Evolutionary conservation across 2,113 vertebrate species (phyloP).

Genomic region (Ochotona princeps): DNA sequence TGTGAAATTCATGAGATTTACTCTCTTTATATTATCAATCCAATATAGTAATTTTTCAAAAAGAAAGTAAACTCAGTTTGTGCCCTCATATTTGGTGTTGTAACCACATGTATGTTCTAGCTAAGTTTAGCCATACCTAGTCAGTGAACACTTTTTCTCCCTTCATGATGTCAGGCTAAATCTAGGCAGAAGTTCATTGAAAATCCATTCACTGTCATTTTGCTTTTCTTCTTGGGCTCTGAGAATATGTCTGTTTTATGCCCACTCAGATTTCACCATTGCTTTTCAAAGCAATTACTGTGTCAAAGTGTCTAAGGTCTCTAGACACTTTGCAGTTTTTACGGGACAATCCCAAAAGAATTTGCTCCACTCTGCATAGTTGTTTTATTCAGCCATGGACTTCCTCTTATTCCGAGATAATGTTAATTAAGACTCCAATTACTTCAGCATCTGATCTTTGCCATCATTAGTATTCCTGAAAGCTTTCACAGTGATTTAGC

Average conservation of each 20-base stretch:
- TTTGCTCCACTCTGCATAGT: neutral
- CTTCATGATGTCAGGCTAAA: neutral
- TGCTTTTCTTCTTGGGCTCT: neutral
- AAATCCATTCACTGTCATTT: neutral
- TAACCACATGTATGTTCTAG: neutral
- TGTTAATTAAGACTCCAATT: neutral
- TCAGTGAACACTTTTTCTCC: neutral
- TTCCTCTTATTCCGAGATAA: neutral
- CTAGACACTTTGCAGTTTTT: neutral
- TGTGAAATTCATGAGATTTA: no score
- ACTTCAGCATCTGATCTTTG: neutral
- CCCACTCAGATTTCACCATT: neutral
- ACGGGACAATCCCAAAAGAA: neutral
- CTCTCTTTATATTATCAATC: no score
- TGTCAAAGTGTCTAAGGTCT: neutral
- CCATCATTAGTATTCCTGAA: neutral
- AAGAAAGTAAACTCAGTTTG: neutral
- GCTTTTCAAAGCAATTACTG: neutral
- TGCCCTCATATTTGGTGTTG: neutral
- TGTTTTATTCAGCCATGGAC: neutral
- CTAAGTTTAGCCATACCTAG: neutral
- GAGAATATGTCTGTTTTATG: neutral
- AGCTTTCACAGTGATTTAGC: neutral
- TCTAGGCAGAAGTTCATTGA: neutral
- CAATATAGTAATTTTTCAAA: no score